Evolutionary conservation across 2,888 invertebrate genomes (phyloP).

Genomic region (Sinotaia quadrata): DNA sequence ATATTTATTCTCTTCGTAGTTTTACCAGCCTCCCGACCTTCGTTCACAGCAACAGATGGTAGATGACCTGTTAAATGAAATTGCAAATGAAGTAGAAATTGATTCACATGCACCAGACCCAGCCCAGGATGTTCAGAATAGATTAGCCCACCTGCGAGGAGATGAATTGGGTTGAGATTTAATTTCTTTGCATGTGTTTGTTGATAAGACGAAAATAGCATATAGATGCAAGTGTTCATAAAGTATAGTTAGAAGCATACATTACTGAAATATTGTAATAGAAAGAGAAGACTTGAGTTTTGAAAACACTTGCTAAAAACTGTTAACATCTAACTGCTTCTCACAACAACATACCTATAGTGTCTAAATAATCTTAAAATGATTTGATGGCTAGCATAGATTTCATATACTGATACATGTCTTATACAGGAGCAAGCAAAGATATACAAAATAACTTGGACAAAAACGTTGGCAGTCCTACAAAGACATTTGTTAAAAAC

Average conservation of each 20-base stretch:
- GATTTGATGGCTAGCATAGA: background rate
- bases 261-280: too few species aligned
- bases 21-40: conserved; percentile 57
- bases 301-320: too few species aligned
- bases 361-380: background rate
- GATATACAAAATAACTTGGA: conserved; percentile 50
- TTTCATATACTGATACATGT: background rate
- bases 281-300: too few species aligned
- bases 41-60: conserved; percentile 61
- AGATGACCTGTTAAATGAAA: conserved; percentile 65
- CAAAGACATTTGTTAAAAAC: conserved; percentile 47
- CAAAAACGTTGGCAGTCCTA: conserved; percentile 42
- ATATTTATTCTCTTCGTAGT: conserved; percentile 33
- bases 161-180: background rate
- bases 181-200: background rate
- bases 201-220: background rate
- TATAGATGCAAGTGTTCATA: background rate
- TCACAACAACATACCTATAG: too few species aligned
- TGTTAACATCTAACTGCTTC: too few species aligned
- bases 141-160: conserved; percentile 47
- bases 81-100: conserved; percentile 64
- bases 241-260: conserved; percentile 25
- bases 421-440: conserved; percentile 22
- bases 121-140: conserved; percentile 72
- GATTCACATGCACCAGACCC: conserved; percentile 56